Percentiles rank a stretch among this genome's conserved stretches.
Evolutionary conservation across 2,113 vertebrate genomes (phyloP).

Genomic region (Carlito syrichta): DNA sequence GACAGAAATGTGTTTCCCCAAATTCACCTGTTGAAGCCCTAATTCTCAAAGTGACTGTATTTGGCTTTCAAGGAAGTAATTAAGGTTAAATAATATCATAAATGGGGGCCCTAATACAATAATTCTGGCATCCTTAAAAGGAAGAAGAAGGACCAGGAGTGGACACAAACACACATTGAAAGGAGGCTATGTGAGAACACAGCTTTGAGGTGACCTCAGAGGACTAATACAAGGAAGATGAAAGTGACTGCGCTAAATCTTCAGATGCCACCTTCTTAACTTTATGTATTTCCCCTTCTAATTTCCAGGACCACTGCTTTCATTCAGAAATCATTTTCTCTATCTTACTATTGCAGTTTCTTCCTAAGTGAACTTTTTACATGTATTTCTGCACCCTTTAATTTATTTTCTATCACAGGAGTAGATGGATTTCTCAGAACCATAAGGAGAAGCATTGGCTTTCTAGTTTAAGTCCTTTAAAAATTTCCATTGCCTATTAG

Average conservation of each 20-base stretch:
- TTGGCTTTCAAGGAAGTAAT: background rate
- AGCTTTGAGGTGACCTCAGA: rapidly evolving
- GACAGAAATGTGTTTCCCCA: rapidly evolving
- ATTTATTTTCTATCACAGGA: background rate
- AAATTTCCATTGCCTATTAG: background rate
- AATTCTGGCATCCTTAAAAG: background rate
- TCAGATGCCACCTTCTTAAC: background rate
- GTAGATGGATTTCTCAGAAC: background rate
- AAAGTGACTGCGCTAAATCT: background rate
- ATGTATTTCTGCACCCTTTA: background rate
- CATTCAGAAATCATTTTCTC: background rate
- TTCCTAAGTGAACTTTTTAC: background rate
- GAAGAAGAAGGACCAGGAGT: background rate
- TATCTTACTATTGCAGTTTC: background rate
- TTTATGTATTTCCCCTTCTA: background rate
- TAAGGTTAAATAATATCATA: background rate
- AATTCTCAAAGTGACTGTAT: background rate
- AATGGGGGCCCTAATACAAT: background rate
- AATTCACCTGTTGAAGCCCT: background rate
- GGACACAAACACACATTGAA: rapidly evolving
- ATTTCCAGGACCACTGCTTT: background rate
- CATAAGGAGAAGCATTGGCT: background rate
- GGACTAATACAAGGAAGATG: background rate
- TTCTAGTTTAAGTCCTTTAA: background rate
- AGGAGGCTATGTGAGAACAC: background rate